These are phyloP conservation scores for Carassius carassius DNA, from an alignment of 2,113 vertebrate genomes.

Conservation along the genomic window DNA sequence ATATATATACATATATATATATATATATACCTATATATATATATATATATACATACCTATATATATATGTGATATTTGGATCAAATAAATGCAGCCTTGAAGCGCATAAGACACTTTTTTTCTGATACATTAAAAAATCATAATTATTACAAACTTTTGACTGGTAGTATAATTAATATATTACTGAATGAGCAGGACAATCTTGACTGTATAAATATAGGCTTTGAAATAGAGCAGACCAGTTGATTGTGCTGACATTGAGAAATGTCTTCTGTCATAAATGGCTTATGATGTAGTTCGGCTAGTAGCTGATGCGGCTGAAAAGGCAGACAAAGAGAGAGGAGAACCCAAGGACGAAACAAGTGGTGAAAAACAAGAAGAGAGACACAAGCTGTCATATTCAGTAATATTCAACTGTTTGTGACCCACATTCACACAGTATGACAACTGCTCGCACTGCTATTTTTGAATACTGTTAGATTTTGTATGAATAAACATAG, in stretches of 20 bases:
- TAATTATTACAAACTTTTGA: no score
- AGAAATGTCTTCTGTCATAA: neutral
- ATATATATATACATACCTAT: no score
- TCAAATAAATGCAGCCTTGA: neutral
- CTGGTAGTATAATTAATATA: neutral
- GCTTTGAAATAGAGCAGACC: neutral
- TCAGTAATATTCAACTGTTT: slow-evolving; percentile 29
- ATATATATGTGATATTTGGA: no score
- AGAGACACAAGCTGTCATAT: slow-evolving; percentile 2
- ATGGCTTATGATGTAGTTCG: neutral
- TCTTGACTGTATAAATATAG: neutral
- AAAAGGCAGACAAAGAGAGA: neutral
- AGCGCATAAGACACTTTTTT: no score
- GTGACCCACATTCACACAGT: slow-evolving; percentile 13
- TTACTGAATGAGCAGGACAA: neutral
- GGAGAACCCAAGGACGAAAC: neutral
- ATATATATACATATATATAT: no score
- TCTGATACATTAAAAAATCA: no score
- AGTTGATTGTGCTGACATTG: neutral
- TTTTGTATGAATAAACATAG: neutral
- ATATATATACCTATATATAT: no score
- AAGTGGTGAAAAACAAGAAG: neutral
- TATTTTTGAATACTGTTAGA: slow-evolving; percentile 17
- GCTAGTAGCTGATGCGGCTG: neutral
- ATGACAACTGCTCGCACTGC: slow-evolving; percentile 16